phyloP scores from a whole-genome alignment of 2,888 invertebrate species.

The Callyntrura guangdongensis region DNA sequence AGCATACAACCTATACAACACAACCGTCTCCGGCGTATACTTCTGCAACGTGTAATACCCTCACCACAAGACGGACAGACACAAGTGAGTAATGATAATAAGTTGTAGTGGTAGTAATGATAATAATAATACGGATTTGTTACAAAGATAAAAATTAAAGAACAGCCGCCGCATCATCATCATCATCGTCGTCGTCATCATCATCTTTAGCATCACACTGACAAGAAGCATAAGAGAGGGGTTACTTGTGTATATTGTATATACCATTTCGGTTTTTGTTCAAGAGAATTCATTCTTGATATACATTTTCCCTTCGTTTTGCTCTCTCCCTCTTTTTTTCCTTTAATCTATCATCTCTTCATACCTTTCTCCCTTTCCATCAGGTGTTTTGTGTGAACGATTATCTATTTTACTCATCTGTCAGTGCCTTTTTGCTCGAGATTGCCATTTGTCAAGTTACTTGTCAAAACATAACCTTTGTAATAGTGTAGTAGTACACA shows the following conservation, averaged over 20 bases:
- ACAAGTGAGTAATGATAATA: slow-evolving; percentile 49
- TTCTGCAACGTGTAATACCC: background rate
- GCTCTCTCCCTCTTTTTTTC: slow-evolving; percentile 32
- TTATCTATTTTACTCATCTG: slow-evolving; percentile 82
- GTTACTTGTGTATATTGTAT: background rate
- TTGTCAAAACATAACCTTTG: slow-evolving; percentile 83
- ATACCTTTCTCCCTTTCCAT: slow-evolving; percentile 46
- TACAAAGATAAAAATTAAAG: slow-evolving; percentile 76
- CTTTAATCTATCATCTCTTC: slow-evolving; percentile 74
- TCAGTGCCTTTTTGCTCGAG: slow-evolving; percentile 74
- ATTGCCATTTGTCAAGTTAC: slow-evolving; percentile 84
- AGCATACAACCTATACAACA: too few relatives aligned
- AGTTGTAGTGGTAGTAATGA: slow-evolving; percentile 19
- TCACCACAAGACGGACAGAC: background rate
- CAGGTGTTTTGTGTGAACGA: slow-evolving; percentile 69
- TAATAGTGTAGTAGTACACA: slow-evolving; percentile 26
- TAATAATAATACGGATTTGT: slow-evolving; percentile 64
- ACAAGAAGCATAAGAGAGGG: slow-evolving; percentile 22
- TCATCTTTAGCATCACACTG: too few relatives aligned
- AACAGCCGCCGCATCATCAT: slow-evolving; percentile 58
- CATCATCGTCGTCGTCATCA: too few relatives aligned
- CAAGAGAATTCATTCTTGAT: slow-evolving; percentile 27
- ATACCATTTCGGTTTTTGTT: slow-evolving; percentile 26
- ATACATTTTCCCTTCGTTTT: slow-evolving; percentile 5
- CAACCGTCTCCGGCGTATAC: too few relatives aligned